Evolutionary conservation across 2,888 invertebrate genomes (phyloP).

Genomic region (Branchellion lobata): DNA sequence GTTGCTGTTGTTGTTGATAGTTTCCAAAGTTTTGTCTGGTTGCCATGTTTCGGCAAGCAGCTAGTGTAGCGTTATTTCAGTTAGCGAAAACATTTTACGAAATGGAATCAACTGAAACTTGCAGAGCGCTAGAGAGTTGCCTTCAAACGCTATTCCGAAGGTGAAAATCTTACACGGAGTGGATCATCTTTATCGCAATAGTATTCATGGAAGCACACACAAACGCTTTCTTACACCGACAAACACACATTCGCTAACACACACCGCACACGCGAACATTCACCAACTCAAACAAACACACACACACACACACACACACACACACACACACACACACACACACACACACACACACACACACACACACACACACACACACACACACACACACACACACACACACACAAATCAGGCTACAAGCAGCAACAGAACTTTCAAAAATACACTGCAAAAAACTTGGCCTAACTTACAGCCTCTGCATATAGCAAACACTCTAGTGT

Average conservation of each 20-base stretch:
- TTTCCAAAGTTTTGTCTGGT: no score
- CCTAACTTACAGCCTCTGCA: not conserved
- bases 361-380: not conserved
- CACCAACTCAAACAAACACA: no score
- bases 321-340: not conserved
- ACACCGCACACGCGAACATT: not conserved
- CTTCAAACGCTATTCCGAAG: no score
- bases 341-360: not conserved
- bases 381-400: not conserved
- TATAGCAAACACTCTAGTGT: no score
- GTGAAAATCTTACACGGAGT: no score
- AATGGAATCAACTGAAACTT: no score
- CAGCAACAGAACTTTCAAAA: conserved; percentile 15
- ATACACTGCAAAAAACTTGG: conserved; percentile 14
- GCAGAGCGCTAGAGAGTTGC: no score
- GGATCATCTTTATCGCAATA: not conserved
- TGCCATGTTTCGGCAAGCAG: no score
- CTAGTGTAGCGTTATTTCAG: no score
- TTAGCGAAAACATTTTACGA: no score
- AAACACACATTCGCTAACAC: not conserved
- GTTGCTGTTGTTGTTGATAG: no score
- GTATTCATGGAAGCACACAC: not conserved
- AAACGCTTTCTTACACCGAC: not conserved
- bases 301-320: no score
- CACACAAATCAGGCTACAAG: not conserved